Base-by-base conservation (phyloP, 1,140 invertebrate genomes). In the Colletes latitarsis region DNA sequence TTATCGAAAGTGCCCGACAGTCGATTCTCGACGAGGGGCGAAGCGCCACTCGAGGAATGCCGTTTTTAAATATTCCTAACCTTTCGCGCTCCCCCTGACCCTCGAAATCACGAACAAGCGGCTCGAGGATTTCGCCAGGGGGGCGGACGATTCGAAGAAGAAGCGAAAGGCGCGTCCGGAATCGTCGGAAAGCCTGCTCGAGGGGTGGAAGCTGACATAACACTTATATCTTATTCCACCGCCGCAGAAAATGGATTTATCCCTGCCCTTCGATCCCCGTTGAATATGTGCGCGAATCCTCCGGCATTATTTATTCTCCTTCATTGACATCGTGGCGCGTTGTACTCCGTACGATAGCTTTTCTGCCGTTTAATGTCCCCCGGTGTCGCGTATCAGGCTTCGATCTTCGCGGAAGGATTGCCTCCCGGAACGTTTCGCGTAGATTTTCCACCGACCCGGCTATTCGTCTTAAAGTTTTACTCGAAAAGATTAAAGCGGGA, bases 181-280 rank as follows among this genome's bases (percentile, higher is more conserved):
- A 73, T 21, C 49, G 46, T n/a, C 8, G 12, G 15, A 57, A 46
- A 55, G 19, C 71, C 55, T 67, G 84, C 74, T 62, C 70, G 77
- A 87, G 81, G 82, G 83, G 79, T 81, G 72, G 68, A 60, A 52
- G 68, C 72, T 84, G 87, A 89, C 85, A 86, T 67, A 84, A 76
- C 82, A 75, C 89, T 90, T 90, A 90, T 92, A 91, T 86, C 84
- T 88, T 91, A 91, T 92, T 90, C 88, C 82, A 62, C 77, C 66
- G 74, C 72, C 89, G 88, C 87, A 89, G 84, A 88, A 90, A 91
- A 92, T 92, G 91, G 88, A 92, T 92, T 92, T 92, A 91, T 92
- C 86, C 81, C 72, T 83, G 85, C 81, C 82, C 82, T 79, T 66
- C 67, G 76, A 70, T 30, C 80, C 57, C 79, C 76, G 39, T 30